These are phyloP conservation scores for Gnathonemus longibarbis DNA, from an alignment of 2,113 vertebrate genomes.

Conservation along the genomic window DNA sequence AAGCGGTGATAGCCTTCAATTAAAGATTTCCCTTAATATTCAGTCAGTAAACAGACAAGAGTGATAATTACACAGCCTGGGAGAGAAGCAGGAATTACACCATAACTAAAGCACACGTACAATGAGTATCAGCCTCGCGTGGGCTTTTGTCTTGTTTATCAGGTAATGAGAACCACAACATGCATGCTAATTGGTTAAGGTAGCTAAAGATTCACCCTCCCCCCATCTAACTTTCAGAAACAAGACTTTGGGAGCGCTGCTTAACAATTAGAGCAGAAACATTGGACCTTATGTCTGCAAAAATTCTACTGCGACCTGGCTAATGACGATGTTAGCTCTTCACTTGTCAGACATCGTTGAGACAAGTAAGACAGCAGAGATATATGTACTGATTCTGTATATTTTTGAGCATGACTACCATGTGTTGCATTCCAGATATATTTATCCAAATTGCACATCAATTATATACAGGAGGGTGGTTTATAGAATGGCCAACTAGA, in stretches of 20 bases:
- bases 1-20: constrained; percentile 28
- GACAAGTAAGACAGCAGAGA: not conserved
- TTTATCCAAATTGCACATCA: not conserved
- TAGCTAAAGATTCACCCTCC: not conserved
- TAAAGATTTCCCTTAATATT: constrained; percentile 48
- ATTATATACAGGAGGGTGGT: not conserved
- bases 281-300: not conserved
- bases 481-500: not conserved
- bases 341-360: not conserved
- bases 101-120: constrained; percentile 24
- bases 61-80: constrained; percentile 45
- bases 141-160: constrained; percentile 46
- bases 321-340: not conserved
- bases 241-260: not conserved
- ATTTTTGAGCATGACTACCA: not conserved
- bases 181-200: not conserved
- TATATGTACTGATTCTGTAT: not conserved
- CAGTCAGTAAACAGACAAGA: constrained; percentile 52
- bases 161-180: constrained; percentile 7
- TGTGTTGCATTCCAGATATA: not conserved
- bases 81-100: constrained; percentile 39
- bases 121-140: constrained; percentile 21
- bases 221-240: not conserved
- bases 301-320: not conserved
- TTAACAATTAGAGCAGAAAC: not conserved